phyloP scores from a whole-genome alignment of 2,888 invertebrate species.

The Melanostoma mellinum region DNA sequence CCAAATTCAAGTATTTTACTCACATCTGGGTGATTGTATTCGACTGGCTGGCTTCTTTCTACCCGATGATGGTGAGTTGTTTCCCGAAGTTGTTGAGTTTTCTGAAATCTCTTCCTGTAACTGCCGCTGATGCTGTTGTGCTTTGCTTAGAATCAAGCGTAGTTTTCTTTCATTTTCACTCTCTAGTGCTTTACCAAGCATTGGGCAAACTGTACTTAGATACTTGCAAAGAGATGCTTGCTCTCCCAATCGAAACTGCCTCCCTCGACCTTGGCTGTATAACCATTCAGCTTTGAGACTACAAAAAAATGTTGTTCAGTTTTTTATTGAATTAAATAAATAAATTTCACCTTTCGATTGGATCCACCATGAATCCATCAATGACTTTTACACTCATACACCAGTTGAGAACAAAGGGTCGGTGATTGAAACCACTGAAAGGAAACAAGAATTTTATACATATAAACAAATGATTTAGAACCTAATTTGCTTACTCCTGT shows the following conservation, averaged over 20 bases:
- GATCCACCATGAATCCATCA: slow-evolving; percentile 94
- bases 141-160: slow-evolving; percentile 92
- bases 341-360: slow-evolving; percentile 89
- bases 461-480: not conserved
- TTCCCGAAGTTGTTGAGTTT: slow-evolving; percentile 79
- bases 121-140: slow-evolving; percentile 94
- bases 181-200: slow-evolving; percentile 91
- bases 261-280: slow-evolving; percentile 95
- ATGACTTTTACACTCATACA: slow-evolving; percentile 93
- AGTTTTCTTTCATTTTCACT: slow-evolving; percentile 94
- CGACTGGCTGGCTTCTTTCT: slow-evolving; percentile 81
- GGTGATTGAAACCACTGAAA: slow-evolving; percentile 93
- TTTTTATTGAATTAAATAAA: not conserved
- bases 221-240: slow-evolving; percentile 92
- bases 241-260: slow-evolving; percentile 93
- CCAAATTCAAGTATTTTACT: slow-evolving; percentile 52
- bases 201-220: slow-evolving; percentile 91
- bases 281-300: slow-evolving; percentile 97
- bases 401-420: slow-evolving; percentile 97
- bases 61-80: slow-evolving; percentile 81
- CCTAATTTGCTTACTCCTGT: slow-evolving; percentile 84
- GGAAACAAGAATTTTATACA: slow-evolving; percentile 66
- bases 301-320: not conserved
- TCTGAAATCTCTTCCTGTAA: slow-evolving; percentile 87
- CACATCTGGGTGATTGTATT: slow-evolving; percentile 82